Conservation (phyloP, 1,140 invertebrate species). For the Diorhabda sublineata region DNA sequence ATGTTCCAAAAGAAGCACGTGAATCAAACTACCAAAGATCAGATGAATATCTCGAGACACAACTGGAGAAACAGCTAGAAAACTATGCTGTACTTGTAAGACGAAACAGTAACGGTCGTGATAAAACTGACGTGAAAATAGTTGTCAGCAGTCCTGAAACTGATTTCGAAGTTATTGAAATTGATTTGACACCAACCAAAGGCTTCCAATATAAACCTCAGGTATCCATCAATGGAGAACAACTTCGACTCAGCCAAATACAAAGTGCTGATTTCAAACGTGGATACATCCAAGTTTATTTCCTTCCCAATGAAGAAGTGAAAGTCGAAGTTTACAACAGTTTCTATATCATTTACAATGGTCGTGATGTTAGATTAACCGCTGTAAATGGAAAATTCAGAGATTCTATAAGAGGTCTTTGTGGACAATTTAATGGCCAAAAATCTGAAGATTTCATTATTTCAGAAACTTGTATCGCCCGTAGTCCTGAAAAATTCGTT, state of each 20-base stretch:
- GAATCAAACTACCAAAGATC: conserved; percentile 36
- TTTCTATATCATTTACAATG: conserved; percentile 54
- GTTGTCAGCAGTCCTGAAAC: conserved; percentile 24
- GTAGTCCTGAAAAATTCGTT: conserved; percentile 51
- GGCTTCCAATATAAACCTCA: conserved; percentile 14
- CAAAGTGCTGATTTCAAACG: conserved; percentile 34
- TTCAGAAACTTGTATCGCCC: conserved; percentile 54
- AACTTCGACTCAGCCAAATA: conserved; percentile 34
- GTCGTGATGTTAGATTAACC: conserved; percentile 50
- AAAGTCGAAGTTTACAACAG: conserved; percentile 50
- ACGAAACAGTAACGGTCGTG: conserved; percentile 32
- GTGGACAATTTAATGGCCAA: conserved; percentile 60
- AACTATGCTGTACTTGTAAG: conserved; percentile 46
- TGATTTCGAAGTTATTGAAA: conserved; percentile 35
- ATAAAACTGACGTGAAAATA: conserved; percentile 49
- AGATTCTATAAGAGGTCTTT: conserved; percentile 57
- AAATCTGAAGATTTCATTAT: conserved; percentile 54
- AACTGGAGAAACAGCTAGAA: conserved; percentile 44
- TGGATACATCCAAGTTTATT: conserved; percentile 50
- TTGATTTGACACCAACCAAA: conserved; percentile 32
- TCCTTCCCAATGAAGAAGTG: conserved; percentile 49
- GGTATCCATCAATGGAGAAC: conserved; percentile 44
- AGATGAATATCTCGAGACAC: conserved; percentile 20
- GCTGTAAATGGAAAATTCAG: conserved; percentile 47
- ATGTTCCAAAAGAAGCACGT: conserved; percentile 48